Evolutionary conservation across 1,140 invertebrate genomes (phyloP).

Genomic region (Eriosoma lanigerum): DNA sequence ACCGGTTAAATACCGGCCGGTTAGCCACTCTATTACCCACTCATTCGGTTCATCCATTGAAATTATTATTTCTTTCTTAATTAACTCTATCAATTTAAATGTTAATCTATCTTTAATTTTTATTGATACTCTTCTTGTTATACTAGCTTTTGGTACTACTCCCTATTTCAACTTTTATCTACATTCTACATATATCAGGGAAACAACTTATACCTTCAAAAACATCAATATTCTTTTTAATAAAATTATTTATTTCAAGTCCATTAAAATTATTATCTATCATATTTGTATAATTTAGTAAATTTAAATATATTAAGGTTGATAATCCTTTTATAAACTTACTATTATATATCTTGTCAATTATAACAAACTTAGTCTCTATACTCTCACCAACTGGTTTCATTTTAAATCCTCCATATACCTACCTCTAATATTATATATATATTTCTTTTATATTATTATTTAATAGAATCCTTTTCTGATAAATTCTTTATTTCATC

Average conservation of each 20-base stretch:
- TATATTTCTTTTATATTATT: background rate
- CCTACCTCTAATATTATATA: background rate
- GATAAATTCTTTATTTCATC: background rate
- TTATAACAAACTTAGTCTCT: background rate
- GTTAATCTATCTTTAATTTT: slow-evolving; percentile 23
- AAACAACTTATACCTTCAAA: slow-evolving; percentile 40
- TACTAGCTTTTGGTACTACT: background rate
- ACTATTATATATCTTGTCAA: background rate
- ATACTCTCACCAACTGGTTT: background rate
- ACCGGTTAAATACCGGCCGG: too few relatives aligned
- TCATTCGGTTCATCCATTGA: slow-evolving; percentile 18
- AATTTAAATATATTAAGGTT: background rate
- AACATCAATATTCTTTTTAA: slow-evolving; percentile 9
- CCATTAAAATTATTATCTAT: background rate
- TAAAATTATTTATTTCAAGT: too few relatives aligned
- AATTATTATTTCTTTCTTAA: background rate
- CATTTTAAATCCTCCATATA: slow-evolving; percentile 10
- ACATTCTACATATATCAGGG: background rate
- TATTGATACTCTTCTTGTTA: slow-evolving; percentile 26
- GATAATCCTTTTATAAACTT: background rate
- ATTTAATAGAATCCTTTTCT: background rate
- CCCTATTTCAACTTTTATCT: background rate
- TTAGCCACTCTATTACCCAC: too few relatives aligned
- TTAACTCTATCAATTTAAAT: slow-evolving; percentile 1
- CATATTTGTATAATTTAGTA: background rate